Percentiles rank a stretch among this genome's conserved stretches.
These are phyloP conservation scores for Poicephalus meyeri DNA, from an alignment of 2,113 vertebrate genomes.

Conservation along the genomic window DNA sequence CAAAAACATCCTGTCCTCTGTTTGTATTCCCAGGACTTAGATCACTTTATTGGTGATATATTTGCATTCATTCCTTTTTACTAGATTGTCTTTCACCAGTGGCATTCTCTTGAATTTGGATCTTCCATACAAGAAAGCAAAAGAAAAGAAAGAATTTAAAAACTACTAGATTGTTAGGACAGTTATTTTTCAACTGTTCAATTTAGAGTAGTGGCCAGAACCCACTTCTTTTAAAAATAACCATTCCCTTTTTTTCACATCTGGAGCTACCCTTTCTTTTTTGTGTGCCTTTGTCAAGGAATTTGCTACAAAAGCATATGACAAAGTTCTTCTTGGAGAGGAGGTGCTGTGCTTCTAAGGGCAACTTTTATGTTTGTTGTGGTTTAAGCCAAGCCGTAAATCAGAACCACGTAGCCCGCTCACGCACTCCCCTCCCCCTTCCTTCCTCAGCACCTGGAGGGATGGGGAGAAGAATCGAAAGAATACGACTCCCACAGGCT, in stretches of 20 bases:
- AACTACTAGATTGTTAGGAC: neutral
- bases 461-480: no score
- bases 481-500: no score
- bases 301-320: fast-evolving
- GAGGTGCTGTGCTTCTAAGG: neutral
- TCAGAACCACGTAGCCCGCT: no score
- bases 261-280: neutral
- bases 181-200: neutral
- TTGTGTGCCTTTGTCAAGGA: neutral
- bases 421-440: no score
- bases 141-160: neutral
- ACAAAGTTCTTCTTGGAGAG: neutral
- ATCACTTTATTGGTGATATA: neutral
- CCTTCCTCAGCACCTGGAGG: no score
- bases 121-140: neutral
- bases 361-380: neutral
- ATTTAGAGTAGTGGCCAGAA: neutral
- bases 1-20: neutral
- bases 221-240: neutral
- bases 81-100: neutral
- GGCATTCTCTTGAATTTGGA: neutral
- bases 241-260: neutral
- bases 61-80: neutral
- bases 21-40: neutral
- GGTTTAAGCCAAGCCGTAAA: no score